Percentiles rank a stretch among this genome's conserved stretches.
These are phyloP conservation scores for Rhabdornis inornatus DNA, from an alignment of 2,113 vertebrate genomes.

Conservation along the genomic window DNA sequence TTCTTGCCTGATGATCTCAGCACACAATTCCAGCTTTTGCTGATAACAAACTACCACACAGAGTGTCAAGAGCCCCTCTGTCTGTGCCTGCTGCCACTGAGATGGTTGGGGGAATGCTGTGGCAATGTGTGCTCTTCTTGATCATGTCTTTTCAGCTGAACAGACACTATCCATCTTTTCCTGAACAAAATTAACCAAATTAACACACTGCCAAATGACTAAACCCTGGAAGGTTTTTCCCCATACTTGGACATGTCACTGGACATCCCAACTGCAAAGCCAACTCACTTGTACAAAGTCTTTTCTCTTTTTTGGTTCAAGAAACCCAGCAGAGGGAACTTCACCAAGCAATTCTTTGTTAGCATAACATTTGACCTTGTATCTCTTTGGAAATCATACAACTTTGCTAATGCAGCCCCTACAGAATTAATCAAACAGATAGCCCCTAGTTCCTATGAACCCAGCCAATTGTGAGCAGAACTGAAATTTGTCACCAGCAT, in stretches of 20 bases:
- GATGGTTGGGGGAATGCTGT: neutral
- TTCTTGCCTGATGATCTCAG: neutral
- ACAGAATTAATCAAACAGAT: constrained; percentile 79
- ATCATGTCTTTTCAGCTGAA: neutral
- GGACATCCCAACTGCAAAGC: constrained; percentile 51
- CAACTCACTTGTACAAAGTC: neutral
- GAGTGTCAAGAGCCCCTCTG: neutral
- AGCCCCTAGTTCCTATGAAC: constrained; percentile 58
- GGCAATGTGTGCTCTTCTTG: rapidly evolving
- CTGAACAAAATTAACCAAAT: neutral
- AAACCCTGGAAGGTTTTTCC: neutral
- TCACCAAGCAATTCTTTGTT: constrained; percentile 70
- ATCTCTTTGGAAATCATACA: constrained; percentile 79
- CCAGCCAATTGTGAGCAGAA: constrained; percentile 74
- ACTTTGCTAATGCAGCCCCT: constrained; percentile 73
- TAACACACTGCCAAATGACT: neutral
- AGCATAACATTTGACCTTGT: constrained; percentile 73
- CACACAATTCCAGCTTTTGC: neutral
- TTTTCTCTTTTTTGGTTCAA: constrained; percentile 54
- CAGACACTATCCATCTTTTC: neutral
- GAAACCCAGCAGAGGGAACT: constrained; percentile 66
- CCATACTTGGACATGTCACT: neutral
- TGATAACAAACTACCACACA: neutral
- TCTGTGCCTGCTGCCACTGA: neutral
- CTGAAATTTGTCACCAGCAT: constrained; percentile 76